Conservation (phyloP, 2,113 vertebrate species). For the Xiphophorus maculatus region DNA sequence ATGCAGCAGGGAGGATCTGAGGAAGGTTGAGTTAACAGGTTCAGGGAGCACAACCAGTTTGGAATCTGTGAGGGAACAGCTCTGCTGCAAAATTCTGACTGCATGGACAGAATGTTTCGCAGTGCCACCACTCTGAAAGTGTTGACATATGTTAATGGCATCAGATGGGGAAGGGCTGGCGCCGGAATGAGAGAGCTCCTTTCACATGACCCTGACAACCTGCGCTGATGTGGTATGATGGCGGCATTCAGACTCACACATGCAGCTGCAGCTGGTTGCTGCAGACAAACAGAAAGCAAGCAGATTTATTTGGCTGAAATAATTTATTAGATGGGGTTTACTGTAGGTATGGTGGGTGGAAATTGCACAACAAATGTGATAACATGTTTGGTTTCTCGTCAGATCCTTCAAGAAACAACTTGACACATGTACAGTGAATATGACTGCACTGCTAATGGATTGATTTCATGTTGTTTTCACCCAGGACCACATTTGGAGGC, state of each 20-base stretch:
- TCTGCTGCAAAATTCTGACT: conserved; percentile 36
- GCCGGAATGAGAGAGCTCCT: conserved; percentile 55
- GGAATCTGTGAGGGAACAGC: conserved; percentile 55
- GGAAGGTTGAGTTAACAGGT: conserved; percentile 61
- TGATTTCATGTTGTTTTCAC: conserved; percentile 13
- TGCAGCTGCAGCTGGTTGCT: conserved; percentile 4
- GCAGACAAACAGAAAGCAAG: conserved; percentile 10
- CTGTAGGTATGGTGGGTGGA: not conserved
- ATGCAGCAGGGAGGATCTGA: conserved; percentile 35
- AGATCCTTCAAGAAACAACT: conserved; percentile 1
- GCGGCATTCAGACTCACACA: conserved; percentile 23
- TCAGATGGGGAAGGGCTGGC: conserved; percentile 46
- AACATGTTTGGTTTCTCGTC: not conserved
- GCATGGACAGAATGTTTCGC: conserved; percentile 35
- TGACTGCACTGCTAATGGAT: conserved; percentile 15
- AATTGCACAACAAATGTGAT: not conserved
- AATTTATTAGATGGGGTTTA: not conserved
- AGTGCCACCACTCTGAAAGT: conserved; percentile 40
- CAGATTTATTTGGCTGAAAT: not conserved
- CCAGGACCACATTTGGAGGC: conserved; percentile 36
- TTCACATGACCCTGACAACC: conserved; percentile 63
- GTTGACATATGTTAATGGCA: conserved; percentile 65
- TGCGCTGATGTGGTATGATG: conserved; percentile 49
- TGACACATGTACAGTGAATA: not conserved
- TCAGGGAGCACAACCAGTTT: conserved; percentile 50